Base-by-base conservation (phyloP, 2,888 invertebrate species). In the Aethes cnicana region DNA sequence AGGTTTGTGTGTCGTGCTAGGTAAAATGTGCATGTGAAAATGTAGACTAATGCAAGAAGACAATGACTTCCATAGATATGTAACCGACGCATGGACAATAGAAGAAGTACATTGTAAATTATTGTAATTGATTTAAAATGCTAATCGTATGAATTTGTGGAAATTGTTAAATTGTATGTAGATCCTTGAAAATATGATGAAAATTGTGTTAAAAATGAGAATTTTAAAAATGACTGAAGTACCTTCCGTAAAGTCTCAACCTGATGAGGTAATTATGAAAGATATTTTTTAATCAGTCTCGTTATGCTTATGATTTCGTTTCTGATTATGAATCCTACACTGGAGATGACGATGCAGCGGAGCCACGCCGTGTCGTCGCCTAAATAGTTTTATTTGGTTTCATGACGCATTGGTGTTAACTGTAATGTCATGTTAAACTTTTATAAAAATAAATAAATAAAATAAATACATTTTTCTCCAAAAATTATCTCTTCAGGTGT, bases 1-100 rank as follows among this genome's bases (percentile, higher is more conserved):
- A 81, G 76, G 79, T 75, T 62, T 78, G 75, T 81, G 68, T 81
- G 84, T 52, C 39, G 52, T 84, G 79, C 69, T 81, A 80, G 80
- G 78, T 69, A 69, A 63, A 55, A 68, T 58, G 66, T 77, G 74
- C 86, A 86, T 87, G 86, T 77, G 72, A 57, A 56, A 2, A 63
- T 55, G 81, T 86, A 86, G 84, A 60, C 49, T 64, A 57, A 65
- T 67, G 64, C 58, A 66, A 62, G 50, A 60, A 56, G 61, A 47
- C 55, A 50, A 54, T 49, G 43, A 64, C 60, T 59, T 67, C 57
- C 48, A 69, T 68, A 72, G 73, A 67, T 62, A 62, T 61, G 67
- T 69, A 71, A 64, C 55, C 55, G 53, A 65, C 66, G 77, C 77
- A 77, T 77, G 77, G 63, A 46, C 8, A 32, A 47, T 66, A 66